Conservation (phyloP, 2,888 invertebrate genomes). For the Eulithis prunata region DNA sequence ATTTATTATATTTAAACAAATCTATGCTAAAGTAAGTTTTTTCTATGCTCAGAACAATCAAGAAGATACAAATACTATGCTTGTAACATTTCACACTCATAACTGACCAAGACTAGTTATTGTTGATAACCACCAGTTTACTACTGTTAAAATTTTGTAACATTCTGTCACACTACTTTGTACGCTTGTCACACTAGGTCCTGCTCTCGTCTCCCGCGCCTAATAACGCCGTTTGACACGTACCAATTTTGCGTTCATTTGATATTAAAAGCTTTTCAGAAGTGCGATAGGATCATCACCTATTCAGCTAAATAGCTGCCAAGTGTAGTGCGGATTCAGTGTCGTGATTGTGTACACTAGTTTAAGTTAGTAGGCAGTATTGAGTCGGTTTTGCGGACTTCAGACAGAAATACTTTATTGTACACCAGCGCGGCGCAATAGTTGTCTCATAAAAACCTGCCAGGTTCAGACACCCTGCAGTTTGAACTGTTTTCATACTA, state of each 20-base stretch:
- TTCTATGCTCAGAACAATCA: too few relatives aligned
- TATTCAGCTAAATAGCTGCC: constrained; percentile 53
- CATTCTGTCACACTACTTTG: constrained; percentile 4
- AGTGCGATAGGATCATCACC: constrained; percentile 55
- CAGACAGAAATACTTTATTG: too few relatives aligned
- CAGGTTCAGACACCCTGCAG: too few relatives aligned
- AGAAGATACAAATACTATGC: too few relatives aligned
- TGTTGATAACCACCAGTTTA: too few relatives aligned
- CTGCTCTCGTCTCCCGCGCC: constrained; percentile 47
- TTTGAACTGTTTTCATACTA: too few relatives aligned
- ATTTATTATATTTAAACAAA: too few relatives aligned
- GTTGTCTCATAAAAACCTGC: too few relatives aligned
- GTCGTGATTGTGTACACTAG: constrained; percentile 24
- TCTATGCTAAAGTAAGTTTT: too few relatives aligned
- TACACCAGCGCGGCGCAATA: too few relatives aligned
- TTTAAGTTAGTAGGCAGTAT: constrained; percentile 8
- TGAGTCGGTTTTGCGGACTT: constrained; percentile 5
- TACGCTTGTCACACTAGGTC: constrained; percentile 20
- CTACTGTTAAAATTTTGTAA: too few relatives aligned
- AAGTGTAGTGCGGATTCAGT: constrained; percentile 17
- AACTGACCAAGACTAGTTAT: too few relatives aligned
- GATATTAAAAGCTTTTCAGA: constrained; percentile 82
- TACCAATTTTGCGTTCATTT: constrained; percentile 84
- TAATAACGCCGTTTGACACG: constrained; percentile 81
- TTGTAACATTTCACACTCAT: not conserved